These are phyloP conservation scores for Phalanger gymnotis DNA, from an alignment of 2,797 vertebrate species.

Conservation along the genomic window DNA sequence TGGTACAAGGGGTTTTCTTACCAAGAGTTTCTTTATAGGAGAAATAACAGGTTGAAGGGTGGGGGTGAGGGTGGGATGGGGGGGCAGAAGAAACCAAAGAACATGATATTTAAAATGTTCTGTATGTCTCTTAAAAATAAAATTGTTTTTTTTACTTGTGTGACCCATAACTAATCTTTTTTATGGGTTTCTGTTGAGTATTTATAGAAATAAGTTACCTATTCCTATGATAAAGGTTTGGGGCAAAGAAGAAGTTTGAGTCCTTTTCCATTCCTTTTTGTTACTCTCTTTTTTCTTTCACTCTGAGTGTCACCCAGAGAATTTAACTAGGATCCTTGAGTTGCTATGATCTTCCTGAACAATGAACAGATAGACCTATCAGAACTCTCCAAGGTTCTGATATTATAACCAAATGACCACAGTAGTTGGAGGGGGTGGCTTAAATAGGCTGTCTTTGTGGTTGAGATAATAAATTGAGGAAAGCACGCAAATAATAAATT, in stretches of 20 bases:
- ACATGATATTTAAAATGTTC: not conserved
- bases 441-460: not conserved
- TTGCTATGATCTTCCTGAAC: not conserved
- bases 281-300: not conserved
- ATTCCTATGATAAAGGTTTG: not conserved
- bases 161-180: not conserved
- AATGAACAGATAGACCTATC: not conserved
- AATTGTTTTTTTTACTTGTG: not conserved
- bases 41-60: not conserved
- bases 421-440: not conserved
- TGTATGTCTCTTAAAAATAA: not conserved
- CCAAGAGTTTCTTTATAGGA: not conserved
- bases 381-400: constrained; percentile 7
- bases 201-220: not conserved
- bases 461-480: not conserved
- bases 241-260: not conserved
- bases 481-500: not conserved
- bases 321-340: not conserved
- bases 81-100: not conserved
- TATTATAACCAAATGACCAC: not conserved
- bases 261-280: not conserved
- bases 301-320: not conserved
- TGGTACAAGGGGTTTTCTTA: not conserved
- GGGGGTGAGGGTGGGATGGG: too few relatives aligned
- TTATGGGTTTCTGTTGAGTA: not conserved